Evolutionary conservation across 2,113 vertebrate genomes (phyloP).

Genomic region (Brienomyrus longianalis): DNA sequence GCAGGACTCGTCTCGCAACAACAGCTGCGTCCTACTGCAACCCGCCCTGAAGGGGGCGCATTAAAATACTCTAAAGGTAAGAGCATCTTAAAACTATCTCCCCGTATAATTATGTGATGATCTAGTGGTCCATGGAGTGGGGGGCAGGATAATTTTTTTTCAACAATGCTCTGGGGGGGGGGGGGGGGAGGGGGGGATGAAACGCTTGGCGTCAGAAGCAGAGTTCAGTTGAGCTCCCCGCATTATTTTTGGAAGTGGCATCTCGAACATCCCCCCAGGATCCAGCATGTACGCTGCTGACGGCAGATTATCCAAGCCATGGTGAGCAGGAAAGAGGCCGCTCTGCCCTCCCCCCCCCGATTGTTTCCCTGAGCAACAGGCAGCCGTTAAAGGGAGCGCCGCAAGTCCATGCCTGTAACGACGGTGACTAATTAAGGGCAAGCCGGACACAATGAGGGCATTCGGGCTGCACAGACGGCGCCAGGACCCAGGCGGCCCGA

Average conservation of each 20-base stretch:
- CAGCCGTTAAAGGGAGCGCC: slow-evolving; percentile 56
- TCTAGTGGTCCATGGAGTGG: neutral
- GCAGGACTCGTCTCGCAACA: neutral
- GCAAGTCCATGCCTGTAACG: slow-evolving; percentile 48
- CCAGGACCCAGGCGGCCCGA: neutral
- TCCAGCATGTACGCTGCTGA: neutral
- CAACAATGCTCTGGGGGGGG: neutral
- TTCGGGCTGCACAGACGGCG: neutral
- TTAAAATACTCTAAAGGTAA: neutral
- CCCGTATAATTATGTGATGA: neutral
- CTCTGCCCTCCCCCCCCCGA: slow-evolving; percentile 27
- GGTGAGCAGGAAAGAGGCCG: slow-evolving; percentile 28
- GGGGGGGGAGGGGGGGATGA: too few species aligned
- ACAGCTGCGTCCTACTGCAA: neutral
- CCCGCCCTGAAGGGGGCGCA: neutral
- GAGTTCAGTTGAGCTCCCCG: neutral
- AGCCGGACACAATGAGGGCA: slow-evolving; percentile 36
- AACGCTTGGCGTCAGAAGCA: neutral
- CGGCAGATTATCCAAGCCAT: slow-evolving; percentile 22
- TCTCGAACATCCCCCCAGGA: neutral
- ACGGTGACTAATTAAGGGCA: slow-evolving; percentile 51
- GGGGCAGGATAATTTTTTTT: neutral
- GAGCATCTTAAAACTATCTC: neutral
- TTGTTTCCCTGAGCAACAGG: slow-evolving; percentile 54
- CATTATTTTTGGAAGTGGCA: neutral